Percentiles rank a stretch among this genome's conserved stretches.
Conservation (phyloP, 2,113 vertebrate species). For the Hippoglossus stenolepis region DNA sequence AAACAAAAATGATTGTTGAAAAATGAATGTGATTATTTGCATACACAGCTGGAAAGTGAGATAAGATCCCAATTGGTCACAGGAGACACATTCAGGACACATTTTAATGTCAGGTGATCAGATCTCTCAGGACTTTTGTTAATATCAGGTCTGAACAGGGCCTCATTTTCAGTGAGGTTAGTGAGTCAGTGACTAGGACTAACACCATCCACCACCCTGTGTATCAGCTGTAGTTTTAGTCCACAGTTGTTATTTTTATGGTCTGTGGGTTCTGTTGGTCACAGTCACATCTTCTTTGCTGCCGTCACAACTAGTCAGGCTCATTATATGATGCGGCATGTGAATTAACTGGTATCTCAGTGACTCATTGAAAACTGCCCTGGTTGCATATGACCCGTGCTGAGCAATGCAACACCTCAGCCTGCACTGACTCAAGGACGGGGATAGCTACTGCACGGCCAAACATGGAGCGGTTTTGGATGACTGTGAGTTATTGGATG, state of each 20-base stretch:
- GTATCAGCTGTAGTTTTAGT: conserved; percentile 10
- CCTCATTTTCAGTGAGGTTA: too few relatives aligned
- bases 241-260: conserved; percentile 7
- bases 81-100: too few relatives aligned
- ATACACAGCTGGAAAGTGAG: too few relatives aligned
- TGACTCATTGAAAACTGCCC: conserved; percentile 67
- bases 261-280: conserved; percentile 20
- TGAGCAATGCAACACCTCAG: conserved; percentile 69
- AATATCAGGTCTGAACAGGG: too few relatives aligned
- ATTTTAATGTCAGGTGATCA: too few relatives aligned
- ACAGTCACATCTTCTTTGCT: conserved; percentile 22
- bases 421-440: conserved; percentile 67
- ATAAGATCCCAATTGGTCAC: too few relatives aligned
- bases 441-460: conserved; percentile 50
- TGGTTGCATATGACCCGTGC: conserved; percentile 62
- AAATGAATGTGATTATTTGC: too few relatives aligned
- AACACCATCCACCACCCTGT: neutral
- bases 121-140: too few relatives aligned
- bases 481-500: conserved; percentile 35
- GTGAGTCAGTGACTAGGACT: too few relatives aligned
- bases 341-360: conserved; percentile 44
- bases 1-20: too few relatives aligned
- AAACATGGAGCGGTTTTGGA: conserved; percentile 67
- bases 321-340: conserved; percentile 42
- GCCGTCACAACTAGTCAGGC: conserved; percentile 32